These are phyloP conservation scores for Dendrocincla tyrannina DNA, from an alignment of 2,797 vertebrate genomes.

Conservation along the genomic window DNA sequence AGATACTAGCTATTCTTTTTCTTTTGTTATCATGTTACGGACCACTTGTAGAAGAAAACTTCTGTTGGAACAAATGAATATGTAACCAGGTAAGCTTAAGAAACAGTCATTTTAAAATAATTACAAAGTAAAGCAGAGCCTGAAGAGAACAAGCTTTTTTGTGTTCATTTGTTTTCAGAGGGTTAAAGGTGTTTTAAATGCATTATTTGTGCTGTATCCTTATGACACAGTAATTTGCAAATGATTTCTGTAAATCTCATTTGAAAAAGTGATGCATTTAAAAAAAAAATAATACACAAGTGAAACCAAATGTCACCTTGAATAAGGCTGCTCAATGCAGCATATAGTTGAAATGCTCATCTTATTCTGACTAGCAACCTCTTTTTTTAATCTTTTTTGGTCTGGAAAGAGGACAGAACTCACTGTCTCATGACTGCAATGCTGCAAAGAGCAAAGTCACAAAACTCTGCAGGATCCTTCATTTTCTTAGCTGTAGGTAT, in stretches of 20 bases:
- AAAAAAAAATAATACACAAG: neutral
- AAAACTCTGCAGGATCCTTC: constrained; percentile 5
- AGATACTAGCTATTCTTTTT: neutral
- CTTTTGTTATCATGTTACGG: neutral
- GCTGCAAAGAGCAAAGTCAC: constrained; percentile 32
- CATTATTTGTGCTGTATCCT: neutral
- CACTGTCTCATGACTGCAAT: constrained; percentile 33
- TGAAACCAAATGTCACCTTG: constrained; percentile 46
- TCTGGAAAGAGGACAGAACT: neutral
- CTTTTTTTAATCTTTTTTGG: neutral
- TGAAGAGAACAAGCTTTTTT: neutral
- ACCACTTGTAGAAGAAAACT: neutral
- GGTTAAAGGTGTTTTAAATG: neutral
- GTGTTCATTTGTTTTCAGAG: neutral
- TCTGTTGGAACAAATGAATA: neutral
- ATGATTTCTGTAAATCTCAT: neutral
- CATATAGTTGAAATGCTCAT: constrained; percentile 30
- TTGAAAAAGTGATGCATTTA: neutral
- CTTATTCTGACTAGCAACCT: neutral
- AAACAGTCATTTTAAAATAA: neutral
- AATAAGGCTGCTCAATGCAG: constrained; percentile 5
- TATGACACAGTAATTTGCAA: neutral
- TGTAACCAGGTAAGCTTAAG: neutral
- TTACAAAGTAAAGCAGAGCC: neutral
- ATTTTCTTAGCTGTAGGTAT: constrained; percentile 17